A percentile compares a stretch with the other conserved stretches of the same genome.
These are phyloP conservation scores for Anthoscopus minutus DNA, from an alignment of 2,113 vertebrate species.

Conservation along the genomic window DNA sequence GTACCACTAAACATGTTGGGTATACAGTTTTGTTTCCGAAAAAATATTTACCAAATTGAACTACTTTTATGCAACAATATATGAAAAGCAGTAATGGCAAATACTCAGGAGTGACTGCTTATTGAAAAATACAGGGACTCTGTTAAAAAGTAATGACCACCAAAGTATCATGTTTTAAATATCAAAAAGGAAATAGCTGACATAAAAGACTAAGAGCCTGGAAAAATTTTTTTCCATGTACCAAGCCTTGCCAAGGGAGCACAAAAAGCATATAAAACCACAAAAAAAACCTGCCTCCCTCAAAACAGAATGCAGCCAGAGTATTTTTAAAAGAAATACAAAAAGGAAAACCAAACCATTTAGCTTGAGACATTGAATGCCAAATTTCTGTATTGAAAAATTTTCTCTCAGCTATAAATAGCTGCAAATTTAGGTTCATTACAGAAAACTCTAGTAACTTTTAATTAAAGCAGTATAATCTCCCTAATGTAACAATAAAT, in stretches of 20 bases:
- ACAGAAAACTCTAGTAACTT: neutral
- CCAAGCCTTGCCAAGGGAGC: constrained; percentile 37
- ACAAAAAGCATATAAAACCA: constrained; percentile 43
- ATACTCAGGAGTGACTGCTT: neutral
- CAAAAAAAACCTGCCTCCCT: neutral
- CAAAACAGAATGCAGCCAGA: constrained; percentile 22
- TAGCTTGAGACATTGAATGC: neutral
- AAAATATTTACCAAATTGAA: neutral
- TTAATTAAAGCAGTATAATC: constrained; percentile 21
- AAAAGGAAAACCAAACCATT: neutral
- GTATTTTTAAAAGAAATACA: neutral
- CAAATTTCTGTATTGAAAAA: constrained; percentile 38
- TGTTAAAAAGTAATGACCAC: constrained; percentile 37
- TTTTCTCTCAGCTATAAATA: constrained; percentile 35
- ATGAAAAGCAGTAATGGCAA: neutral
- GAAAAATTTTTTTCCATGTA: constrained; percentile 53
- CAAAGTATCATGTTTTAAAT: neutral
- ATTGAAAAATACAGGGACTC: constrained; percentile 16
- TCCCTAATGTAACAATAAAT: neutral
- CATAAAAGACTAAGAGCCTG: constrained; percentile 45
- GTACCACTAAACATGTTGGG: neutral
- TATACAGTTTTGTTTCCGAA: neutral
- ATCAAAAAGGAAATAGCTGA: constrained; percentile 43
- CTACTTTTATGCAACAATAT: neutral
- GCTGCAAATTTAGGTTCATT: constrained; percentile 9